These are phyloP conservation scores for Limenitis arthemis DNA, from an alignment of 2,888 invertebrate genomes.

Conservation along the genomic window DNA sequence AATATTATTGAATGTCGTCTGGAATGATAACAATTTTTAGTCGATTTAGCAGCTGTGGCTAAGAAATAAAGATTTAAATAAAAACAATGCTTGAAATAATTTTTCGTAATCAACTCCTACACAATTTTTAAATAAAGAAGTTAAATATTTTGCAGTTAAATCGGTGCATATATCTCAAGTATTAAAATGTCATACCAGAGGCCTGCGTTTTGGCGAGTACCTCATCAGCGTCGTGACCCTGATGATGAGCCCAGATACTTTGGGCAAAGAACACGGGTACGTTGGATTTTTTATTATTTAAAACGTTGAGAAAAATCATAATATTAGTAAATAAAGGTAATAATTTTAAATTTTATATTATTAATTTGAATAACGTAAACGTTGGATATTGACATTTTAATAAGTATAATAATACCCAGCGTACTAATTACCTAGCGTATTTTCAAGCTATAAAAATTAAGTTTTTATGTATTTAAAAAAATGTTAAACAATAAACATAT, in stretches of 20 bases:
- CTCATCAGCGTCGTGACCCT: slow-evolving; percentile 57
- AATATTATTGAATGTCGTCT: not conserved
- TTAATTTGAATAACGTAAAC: too few species aligned
- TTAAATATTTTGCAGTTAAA: slow-evolving; percentile 1
- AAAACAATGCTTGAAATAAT: too few species aligned
- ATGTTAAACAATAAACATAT: not conserved
- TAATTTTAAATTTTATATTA: too few species aligned
- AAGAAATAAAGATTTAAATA: too few species aligned
- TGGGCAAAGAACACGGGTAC: slow-evolving; percentile 39
- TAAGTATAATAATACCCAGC: too few species aligned
- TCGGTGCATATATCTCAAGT: not conserved
- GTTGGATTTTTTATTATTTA: slow-evolving; percentile 10
- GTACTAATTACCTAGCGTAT: not conserved
- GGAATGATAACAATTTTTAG: not conserved
- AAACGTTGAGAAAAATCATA: not conserved
- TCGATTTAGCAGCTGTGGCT: not conserved
- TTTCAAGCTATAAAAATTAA: not conserved
- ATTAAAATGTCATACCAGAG: slow-evolving; percentile 71
- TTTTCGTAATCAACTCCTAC: too few species aligned
- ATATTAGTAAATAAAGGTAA: too few species aligned
- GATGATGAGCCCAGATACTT: slow-evolving; percentile 51
- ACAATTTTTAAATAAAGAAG: too few species aligned
- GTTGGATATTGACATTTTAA: too few species aligned
- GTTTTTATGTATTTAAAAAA: not conserved
- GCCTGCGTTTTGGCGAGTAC: slow-evolving; percentile 75